Base-by-base conservation (phyloP, 2,113 vertebrate species). In the Bagarius yarrelli region DNA sequence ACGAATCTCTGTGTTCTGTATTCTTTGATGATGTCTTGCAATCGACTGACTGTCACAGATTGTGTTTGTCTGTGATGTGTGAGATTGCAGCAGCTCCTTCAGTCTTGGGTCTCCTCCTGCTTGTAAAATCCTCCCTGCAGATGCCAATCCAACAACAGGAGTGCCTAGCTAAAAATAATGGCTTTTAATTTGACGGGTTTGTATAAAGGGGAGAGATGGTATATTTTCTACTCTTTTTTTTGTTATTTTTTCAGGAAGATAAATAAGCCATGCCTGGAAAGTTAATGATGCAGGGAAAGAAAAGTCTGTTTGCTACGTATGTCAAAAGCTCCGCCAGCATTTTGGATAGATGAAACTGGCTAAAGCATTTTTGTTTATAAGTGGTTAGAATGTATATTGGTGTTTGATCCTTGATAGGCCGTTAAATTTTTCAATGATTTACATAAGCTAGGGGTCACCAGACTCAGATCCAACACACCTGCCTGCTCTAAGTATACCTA, bases 31-130 rank as follows among this genome's bases (percentile, higher is more conserved):
- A 56, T 63, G 52, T 73, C 67, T 80, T 25, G 40, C 44, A 52
- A 73, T 81, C 15, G 70, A 73, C 79, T 74, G 40, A 27, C 57
- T 81, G 78, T 81, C 70, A 81, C 57, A 63, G 79, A 72, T 73
- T 67, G 64, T 32, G 52, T 36, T 57, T 52, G 15, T 34, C 57
- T 63, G 69, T 80, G 27, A 73, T 61, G 69, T 81, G 79, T 73
- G 57, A 73, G 69, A 81, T 73, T 63, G 69, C 78, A 79, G 77
- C 19, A 79, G 77, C 32, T 66, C 63, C 32, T 11, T 18, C 47
- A 78, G 44, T 47, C 44, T 70, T 16, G 53, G 32, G 56, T 61
- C 30, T 52, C 32, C 56, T 52, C 14, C 34, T 50, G n/a, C 44
- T 53, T 73, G 57, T 81, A 50, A 74, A 81, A 81, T 53, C 36